phyloP scores from a whole-genome alignment of 2,797 vertebrate genomes.

The Pithecia hirsuta region DNA sequence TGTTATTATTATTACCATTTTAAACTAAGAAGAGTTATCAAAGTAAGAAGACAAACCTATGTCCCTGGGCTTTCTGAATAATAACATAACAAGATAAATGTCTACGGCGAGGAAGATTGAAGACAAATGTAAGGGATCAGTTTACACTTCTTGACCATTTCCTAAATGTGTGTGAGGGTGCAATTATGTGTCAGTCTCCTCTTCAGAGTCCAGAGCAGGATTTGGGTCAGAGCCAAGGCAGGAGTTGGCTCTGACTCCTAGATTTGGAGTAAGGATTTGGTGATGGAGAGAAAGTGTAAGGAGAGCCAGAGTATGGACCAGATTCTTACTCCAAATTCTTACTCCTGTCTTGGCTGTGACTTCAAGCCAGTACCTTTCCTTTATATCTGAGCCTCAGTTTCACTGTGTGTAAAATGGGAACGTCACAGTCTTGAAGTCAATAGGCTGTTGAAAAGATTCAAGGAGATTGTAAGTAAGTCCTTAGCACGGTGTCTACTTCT shows the following conservation, averaged over 20 bases:
- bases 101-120: background rate
- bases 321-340: background rate
- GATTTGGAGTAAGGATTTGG: background rate
- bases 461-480: background rate
- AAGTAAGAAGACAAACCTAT: slow-evolving; percentile 29
- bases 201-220: background rate
- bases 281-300: background rate
- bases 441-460: background rate
- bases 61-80: background rate
- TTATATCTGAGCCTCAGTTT: background rate
- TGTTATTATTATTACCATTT: background rate
- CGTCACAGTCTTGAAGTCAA: background rate
- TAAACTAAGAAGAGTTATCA: slow-evolving; percentile 32
- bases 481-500: background rate
- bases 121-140: background rate
- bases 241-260: background rate
- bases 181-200: background rate
- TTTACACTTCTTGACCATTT: background rate
- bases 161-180: background rate
- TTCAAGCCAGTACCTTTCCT: background rate
- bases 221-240: background rate
- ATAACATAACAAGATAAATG: background rate
- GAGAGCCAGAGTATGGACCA: background rate
- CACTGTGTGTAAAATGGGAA: background rate
- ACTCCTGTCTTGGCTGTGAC: background rate